Evolutionary conservation across 2,888 invertebrate species (phyloP).

Genomic region (Eulithis testata): DNA sequence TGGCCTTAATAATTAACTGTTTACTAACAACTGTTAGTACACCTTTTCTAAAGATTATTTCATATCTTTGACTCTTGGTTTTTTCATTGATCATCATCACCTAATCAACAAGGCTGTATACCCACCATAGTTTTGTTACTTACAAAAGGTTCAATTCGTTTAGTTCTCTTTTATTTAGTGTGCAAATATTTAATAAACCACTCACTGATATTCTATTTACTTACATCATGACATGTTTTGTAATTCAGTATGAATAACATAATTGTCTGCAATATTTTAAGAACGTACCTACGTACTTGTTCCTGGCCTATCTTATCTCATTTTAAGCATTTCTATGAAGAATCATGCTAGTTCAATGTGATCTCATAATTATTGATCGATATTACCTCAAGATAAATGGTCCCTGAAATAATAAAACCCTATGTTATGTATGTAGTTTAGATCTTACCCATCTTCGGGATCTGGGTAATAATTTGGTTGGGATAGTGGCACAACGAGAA

Average conservation of each 20-base stretch:
- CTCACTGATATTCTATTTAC: slow-evolving; percentile 25
- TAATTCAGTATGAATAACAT: slow-evolving; percentile 20
- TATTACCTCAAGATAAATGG: too few species aligned
- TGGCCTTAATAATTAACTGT: slow-evolving; percentile 44
- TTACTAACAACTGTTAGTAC: neutral
- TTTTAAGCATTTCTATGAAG: neutral
- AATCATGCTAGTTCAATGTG: neutral
- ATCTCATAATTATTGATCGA: too few species aligned
- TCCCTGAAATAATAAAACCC: too few species aligned
- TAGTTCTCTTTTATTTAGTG: slow-evolving; percentile 14
- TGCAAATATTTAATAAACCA: slow-evolving; percentile 23
- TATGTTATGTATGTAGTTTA: too few species aligned
- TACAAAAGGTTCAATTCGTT: slow-evolving; percentile 15
- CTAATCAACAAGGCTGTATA: neutral
- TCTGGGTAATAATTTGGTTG: too few species aligned
- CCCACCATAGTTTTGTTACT: neutral
- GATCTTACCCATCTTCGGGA: too few species aligned
- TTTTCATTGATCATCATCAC: neutral
- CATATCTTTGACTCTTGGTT: neutral
- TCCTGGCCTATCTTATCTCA: too few species aligned
- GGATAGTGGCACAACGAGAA: too few species aligned
- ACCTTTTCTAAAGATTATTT: slow-evolving; percentile 1
- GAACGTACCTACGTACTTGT: neutral
- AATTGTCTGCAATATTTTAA: slow-evolving; percentile 9
- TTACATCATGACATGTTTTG: slow-evolving; percentile 21